Evolutionary conservation across 2,113 vertebrate species (phyloP).

Genomic region (Sakesphorus luctuosus): DNA sequence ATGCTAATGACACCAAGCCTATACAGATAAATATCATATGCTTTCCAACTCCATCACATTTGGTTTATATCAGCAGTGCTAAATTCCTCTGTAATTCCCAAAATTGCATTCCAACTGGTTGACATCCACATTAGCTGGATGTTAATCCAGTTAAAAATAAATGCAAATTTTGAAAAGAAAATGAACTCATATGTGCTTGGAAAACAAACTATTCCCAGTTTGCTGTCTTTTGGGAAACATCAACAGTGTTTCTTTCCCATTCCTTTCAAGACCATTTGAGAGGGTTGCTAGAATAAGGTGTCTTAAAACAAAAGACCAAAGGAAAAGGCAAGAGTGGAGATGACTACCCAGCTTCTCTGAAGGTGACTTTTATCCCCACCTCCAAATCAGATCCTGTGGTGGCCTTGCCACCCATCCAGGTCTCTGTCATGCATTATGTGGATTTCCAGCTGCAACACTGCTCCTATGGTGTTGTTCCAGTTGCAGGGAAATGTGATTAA

Average conservation of each 20-base stretch:
- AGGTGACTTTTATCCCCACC: background rate
- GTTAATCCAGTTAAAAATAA: conserved; percentile 75
- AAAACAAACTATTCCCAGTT: conserved; percentile 42
- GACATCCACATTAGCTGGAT: conserved; percentile 74
- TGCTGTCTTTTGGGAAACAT: conserved; percentile 17
- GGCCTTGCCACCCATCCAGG: background rate
- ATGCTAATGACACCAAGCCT: conserved; percentile 19
- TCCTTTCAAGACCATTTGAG: background rate
- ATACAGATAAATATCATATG: conserved; percentile 53
- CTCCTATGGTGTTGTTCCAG: background rate
- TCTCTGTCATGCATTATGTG: accelerated
- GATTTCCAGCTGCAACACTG: accelerated
- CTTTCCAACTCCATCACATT: conserved; percentile 68
- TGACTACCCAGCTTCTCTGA: background rate
- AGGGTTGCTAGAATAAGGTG: background rate
- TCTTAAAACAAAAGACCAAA: background rate
- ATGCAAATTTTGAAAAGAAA: conserved; percentile 63
- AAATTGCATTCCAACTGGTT: conserved; percentile 74
- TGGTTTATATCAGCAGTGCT: conserved; percentile 76
- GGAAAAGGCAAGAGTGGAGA: background rate
- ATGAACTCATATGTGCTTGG: conserved; percentile 51
- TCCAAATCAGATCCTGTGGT: background rate
- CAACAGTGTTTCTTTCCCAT: background rate
- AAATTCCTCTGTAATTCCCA: conserved; percentile 55
- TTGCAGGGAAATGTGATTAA: background rate